phyloP scores from a whole-genome alignment of 2,797 vertebrate species.

The Hydrolagus colliei region DNA sequence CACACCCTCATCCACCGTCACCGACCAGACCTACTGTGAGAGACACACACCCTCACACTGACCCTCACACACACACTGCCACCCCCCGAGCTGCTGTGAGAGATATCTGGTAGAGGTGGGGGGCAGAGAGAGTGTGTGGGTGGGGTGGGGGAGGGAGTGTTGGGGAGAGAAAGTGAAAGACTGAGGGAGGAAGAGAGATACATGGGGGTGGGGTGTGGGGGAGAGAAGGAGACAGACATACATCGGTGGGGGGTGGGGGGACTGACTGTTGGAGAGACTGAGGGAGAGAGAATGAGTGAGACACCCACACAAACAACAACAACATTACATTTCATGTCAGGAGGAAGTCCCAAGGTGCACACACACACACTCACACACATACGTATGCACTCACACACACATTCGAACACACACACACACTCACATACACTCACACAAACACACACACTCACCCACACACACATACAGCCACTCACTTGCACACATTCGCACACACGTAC shows the following conservation, averaged over 20 bases:
- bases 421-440: too few relatives aligned
- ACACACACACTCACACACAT: constrained; percentile 37
- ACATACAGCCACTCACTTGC: too few relatives aligned
- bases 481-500: too few relatives aligned
- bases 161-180: neutral
- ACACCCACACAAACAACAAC: neutral
- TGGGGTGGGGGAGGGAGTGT: neutral
- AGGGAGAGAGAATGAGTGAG: rapidly evolving
- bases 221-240: neutral
- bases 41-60: too few relatives aligned
- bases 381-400: too few relatives aligned
- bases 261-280: neutral
- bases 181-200: neutral
- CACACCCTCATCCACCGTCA: too few relatives aligned
- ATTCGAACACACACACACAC: too few relatives aligned
- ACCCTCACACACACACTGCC: too few relatives aligned
- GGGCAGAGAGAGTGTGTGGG: neutral
- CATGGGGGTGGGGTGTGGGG: neutral
- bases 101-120: neutral
- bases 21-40: neutral
- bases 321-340: constrained; percentile 40
- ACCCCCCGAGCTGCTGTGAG: neutral
- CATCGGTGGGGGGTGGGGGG: neutral
- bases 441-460: too few relatives aligned
- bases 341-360: constrained; percentile 43